phyloP scores from a whole-genome alignment of 2,113 vertebrate species.

The Rhynchopsitta pachyrhyncha region DNA sequence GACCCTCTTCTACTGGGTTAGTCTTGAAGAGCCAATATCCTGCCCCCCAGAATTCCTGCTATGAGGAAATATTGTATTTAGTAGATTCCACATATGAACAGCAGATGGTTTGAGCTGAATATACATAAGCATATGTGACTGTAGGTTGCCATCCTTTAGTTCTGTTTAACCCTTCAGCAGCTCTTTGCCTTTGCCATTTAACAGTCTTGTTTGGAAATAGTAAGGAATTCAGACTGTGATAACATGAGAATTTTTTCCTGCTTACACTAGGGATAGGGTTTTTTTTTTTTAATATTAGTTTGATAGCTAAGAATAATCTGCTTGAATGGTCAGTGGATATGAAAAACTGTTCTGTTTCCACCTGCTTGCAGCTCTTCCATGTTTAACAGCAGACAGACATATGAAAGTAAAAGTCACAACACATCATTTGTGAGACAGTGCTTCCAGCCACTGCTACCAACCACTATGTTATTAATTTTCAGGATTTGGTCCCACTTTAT shows the following conservation, averaged over 20 bases:
- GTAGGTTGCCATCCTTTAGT: not conserved
- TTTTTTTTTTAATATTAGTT: not conserved
- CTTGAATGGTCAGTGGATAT: not conserved
- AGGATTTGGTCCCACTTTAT: not conserved
- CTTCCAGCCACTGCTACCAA: not conserved
- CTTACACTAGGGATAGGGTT: not conserved
- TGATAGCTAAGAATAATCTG: not conserved
- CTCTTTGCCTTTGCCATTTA: conserved; percentile 20
- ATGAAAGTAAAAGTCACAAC: not conserved
- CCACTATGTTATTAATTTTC: not conserved
- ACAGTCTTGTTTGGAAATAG: not conserved
- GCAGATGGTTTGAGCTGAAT: conserved; percentile 51
- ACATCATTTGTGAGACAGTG: not conserved
- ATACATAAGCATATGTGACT: conserved; percentile 19
- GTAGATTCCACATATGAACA: conserved; percentile 19
- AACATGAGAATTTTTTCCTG: not conserved
- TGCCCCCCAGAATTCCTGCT: conserved; percentile 9
- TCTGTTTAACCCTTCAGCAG: conserved; percentile 22
- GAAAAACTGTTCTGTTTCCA: not conserved
- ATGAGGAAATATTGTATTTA: conserved; percentile 27
- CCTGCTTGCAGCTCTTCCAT: not conserved
- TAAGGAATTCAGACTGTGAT: not conserved
- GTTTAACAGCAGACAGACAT: not conserved
- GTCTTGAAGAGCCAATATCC: not conserved
- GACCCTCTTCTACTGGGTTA: not conserved